Conservation (phyloP, 2,113 vertebrate species). For the Aptenodytes forsteri region DNA sequence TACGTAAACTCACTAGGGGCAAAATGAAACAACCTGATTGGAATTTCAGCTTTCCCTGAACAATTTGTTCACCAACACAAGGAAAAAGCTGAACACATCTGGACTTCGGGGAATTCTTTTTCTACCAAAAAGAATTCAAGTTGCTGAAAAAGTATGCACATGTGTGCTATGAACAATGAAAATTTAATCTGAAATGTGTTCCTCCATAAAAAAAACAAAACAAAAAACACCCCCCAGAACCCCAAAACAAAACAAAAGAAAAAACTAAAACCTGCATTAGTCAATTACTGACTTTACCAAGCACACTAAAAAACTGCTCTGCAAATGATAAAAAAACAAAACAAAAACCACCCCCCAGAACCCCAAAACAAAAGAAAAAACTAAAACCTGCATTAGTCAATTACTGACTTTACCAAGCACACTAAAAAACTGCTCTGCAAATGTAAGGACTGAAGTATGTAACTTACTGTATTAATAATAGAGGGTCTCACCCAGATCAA, state of each 20-base stretch:
- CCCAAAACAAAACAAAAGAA: background rate
- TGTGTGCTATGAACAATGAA: background rate
- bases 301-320: background rate
- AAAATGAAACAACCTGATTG: constrained; percentile 47
- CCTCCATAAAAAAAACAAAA: background rate
- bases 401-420: background rate
- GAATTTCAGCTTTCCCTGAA: constrained; percentile 46
- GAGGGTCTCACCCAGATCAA: background rate
- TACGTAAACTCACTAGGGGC: constrained; percentile 33
- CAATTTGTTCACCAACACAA: constrained; percentile 39
- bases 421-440: background rate
- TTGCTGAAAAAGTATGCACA: background rate
- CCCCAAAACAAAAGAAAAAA: background rate
- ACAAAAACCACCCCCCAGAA: background rate
- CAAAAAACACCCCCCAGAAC: background rate
- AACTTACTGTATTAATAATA: background rate
- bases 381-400: background rate
- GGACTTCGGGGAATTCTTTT: constrained; percentile 3
- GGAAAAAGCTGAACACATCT: constrained; percentile 29
- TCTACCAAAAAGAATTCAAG: constrained; percentile 11
- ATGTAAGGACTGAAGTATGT: background rate
- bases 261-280: background rate
- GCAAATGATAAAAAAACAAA: background rate
- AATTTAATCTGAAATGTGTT: background rate
- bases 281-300: background rate